Percentiles rank a stretch among this genome's conserved stretches.
These are phyloP conservation scores for Drosophila neotestacea DNA, from an alignment of 2,888 invertebrate species.

Conservation along the genomic window DNA sequence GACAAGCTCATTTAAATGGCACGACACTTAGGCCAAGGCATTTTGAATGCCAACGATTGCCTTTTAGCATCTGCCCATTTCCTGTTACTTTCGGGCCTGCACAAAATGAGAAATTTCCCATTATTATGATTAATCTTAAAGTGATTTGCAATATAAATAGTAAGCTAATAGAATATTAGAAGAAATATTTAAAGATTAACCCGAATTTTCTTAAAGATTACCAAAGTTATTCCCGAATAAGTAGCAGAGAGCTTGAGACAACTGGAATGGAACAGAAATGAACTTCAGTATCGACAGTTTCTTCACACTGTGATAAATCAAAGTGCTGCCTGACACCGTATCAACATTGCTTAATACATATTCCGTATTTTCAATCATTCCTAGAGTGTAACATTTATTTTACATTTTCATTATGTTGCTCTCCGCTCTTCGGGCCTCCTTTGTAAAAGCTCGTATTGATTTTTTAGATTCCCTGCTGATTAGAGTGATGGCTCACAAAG, in stretches of 20 bases:
- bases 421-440: background rate
- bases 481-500: constrained; percentile 36
- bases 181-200: constrained; percentile 2
- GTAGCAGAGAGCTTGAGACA: background rate
- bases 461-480: constrained; percentile 50
- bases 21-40: constrained; percentile 55
- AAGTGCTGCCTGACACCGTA: background rate
- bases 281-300: background rate
- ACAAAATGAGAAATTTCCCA: constrained; percentile 23
- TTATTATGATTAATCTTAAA: constrained; percentile 22
- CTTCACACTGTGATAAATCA: constrained; percentile 7
- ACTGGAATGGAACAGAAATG: background rate
- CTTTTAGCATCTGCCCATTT: constrained; percentile 42
- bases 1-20: constrained; percentile 82
- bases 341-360: background rate
- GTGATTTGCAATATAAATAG: constrained; percentile 17
- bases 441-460: background rate
- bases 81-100: constrained; percentile 17
- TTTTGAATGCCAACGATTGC: constrained; percentile 61
- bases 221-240: background rate
- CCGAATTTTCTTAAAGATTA: background rate
- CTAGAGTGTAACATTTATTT: constrained; percentile 14
- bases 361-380: background rate
- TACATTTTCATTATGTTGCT: constrained; percentile 16
- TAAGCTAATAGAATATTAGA: constrained; percentile 1